Evolutionary conservation across 2,888 invertebrate species (phyloP).

Genomic region (Zelleria hepariella): DNA sequence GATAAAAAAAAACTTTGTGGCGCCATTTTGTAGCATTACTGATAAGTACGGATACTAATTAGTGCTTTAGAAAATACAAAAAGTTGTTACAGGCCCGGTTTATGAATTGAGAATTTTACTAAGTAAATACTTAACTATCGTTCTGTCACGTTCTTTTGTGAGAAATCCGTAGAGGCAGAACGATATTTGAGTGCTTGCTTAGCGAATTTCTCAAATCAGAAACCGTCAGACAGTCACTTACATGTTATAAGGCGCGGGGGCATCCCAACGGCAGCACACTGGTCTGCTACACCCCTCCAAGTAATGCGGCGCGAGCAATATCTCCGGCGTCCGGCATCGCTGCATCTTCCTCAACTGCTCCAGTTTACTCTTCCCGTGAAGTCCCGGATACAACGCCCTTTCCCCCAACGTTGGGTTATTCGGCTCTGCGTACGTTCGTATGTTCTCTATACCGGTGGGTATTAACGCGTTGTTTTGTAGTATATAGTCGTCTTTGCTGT

Average conservation of each 20-base stretch:
- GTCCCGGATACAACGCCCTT: no score
- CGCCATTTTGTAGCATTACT: no score
- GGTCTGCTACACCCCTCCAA: slow-evolving; percentile 63
- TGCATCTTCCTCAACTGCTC: slow-evolving; percentile 48
- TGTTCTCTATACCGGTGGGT: slow-evolving; percentile 44
- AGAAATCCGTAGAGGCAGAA: no score
- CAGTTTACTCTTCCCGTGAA: slow-evolving; percentile 66
- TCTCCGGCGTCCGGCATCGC: slow-evolving; percentile 82
- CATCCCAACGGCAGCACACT: slow-evolving; percentile 63
- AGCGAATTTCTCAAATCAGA: no score
- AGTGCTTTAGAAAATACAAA: no score
- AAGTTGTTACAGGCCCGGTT: no score
- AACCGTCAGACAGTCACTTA: slow-evolving; percentile 21
- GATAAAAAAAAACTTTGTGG: no score
- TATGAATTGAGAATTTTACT: no score
- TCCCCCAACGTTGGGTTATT: slow-evolving; percentile 35
- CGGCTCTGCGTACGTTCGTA: slow-evolving; percentile 33
- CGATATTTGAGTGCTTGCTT: no score
- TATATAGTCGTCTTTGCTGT: slow-evolving; percentile 45
- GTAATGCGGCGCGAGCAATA: slow-evolving; percentile 82
- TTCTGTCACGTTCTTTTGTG: no score
- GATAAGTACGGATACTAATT: no score
- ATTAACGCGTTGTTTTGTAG: slow-evolving; percentile 36
- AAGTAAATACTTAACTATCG: no score
- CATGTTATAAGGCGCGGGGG: slow-evolving; percentile 33